Evolutionary conservation across 2,113 vertebrate genomes (phyloP).

Genomic region (Pseudorasbora parva): DNA sequence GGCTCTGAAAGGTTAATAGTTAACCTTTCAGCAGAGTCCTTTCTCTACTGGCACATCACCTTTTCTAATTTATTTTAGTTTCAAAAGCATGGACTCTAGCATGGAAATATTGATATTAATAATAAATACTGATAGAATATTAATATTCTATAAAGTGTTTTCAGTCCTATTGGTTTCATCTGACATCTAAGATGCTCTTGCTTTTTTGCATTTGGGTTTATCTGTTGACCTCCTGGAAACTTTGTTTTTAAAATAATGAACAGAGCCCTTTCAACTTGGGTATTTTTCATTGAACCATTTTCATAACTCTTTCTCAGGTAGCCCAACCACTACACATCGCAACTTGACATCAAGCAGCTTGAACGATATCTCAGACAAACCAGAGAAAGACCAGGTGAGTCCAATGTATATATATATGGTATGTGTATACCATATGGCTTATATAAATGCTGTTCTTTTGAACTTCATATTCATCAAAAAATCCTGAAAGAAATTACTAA

Average conservation of each 20-base stretch:
- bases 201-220: conserved; percentile 11
- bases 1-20: conserved; percentile 36
- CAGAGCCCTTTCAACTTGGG: conserved; percentile 55
- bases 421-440: too few species aligned
- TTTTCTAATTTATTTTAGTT: conserved; percentile 5
- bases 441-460: neutral
- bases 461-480: neutral
- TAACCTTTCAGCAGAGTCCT: conserved; percentile 10
- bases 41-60: neutral
- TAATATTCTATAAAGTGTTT: neutral
- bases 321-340: conserved; percentile 86
- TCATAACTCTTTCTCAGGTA: conserved; percentile 77
- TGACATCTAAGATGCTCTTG: conserved; percentile 22
- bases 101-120: too few species aligned
- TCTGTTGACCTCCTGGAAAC: conserved; percentile 24
- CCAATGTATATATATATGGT: too few species aligned
- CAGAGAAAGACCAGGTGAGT: conserved; percentile 95
- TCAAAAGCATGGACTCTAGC: neutral
- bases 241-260: conserved; percentile 45
- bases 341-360: conserved; percentile 91
- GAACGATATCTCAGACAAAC: conserved; percentile 96
- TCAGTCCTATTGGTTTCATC: neutral
- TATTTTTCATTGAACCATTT: neutral
- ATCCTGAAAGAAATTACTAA: neutral
- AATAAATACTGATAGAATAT: too few species aligned